These are phyloP conservation scores for Podarcis raffonei DNA, from an alignment of 2,113 vertebrate genomes.

Conservation along the genomic window DNA sequence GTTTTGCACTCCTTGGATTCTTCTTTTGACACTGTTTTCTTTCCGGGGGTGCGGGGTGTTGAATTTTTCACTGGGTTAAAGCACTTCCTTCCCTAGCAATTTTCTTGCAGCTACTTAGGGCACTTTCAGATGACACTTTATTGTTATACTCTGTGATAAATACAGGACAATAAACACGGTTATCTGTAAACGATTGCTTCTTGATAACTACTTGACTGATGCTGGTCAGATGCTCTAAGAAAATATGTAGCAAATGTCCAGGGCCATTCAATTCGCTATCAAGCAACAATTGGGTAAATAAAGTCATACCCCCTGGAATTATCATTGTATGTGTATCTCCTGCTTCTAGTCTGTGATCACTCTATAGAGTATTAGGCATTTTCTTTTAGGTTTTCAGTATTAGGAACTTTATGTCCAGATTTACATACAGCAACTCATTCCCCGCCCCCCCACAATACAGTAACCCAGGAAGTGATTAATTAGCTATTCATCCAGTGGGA, in stretches of 20 bases:
- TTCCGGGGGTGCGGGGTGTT: too few species aligned
- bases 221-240: neutral
- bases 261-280: neutral
- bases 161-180: neutral
- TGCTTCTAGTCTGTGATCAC: neutral
- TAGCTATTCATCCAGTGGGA: neutral
- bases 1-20: neutral
- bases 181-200: conserved; percentile 2
- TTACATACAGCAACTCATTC: neutral
- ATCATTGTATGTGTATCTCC: neutral
- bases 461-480: neutral
- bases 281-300: neutral
- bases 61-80: neutral
- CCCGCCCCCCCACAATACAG: neutral
- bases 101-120: conserved; percentile 1
- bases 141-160: neutral
- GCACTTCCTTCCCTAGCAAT: conserved; percentile 28
- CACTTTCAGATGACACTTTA: neutral
- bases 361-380: neutral
- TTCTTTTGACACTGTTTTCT: neutral
- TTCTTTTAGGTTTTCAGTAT: neutral
- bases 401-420: neutral
- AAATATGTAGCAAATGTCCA: neutral
- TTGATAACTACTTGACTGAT: conserved; percentile 1
- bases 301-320: neutral